A percentile compares a stretch with the other conserved stretches of the same genome.
phyloP scores from a whole-genome alignment of 2,113 vertebrate genomes.

The Sula dactylatra region DNA sequence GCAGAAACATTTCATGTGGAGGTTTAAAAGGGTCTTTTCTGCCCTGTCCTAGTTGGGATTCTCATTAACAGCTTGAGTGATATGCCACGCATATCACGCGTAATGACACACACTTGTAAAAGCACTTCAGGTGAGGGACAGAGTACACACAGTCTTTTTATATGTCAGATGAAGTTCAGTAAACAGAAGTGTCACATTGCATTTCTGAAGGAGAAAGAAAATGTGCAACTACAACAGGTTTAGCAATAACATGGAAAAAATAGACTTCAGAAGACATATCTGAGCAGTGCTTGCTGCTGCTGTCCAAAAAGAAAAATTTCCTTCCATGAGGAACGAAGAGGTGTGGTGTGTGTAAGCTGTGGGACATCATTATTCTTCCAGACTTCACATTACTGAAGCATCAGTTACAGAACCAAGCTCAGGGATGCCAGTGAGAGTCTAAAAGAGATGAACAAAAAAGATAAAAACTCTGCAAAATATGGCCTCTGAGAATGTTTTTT shows the following conservation, averaged over 20 bases:
- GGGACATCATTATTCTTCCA: not conserved
- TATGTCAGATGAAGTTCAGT: not conserved
- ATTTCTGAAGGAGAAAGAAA: not conserved
- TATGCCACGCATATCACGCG: no score
- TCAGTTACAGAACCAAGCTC: not conserved
- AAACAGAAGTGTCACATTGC: not conserved
- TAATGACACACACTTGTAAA: not conserved
- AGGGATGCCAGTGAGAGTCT: not conserved
- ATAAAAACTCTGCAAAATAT: not conserved
- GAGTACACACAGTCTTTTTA: not conserved
- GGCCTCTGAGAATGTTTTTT: not conserved
- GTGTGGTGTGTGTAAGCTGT: not conserved
- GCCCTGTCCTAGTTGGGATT: not conserved
- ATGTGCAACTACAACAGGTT: not conserved
- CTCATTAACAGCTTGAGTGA: not conserved
- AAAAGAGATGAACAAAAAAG: not conserved
- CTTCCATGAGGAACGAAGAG: not conserved
- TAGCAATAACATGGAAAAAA: not conserved
- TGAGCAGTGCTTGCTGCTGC: not conserved
- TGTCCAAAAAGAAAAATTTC: not conserved
- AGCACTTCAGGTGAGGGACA: not conserved
- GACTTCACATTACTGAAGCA: not conserved
- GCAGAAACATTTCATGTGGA: not conserved
- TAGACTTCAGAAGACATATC: not conserved
- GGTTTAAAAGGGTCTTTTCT: not conserved